Evolutionary conservation across 2,888 invertebrate species (phyloP), one percentile per base, ranked within the genome.

Genomic region (Scaptomyza flava): DNA sequence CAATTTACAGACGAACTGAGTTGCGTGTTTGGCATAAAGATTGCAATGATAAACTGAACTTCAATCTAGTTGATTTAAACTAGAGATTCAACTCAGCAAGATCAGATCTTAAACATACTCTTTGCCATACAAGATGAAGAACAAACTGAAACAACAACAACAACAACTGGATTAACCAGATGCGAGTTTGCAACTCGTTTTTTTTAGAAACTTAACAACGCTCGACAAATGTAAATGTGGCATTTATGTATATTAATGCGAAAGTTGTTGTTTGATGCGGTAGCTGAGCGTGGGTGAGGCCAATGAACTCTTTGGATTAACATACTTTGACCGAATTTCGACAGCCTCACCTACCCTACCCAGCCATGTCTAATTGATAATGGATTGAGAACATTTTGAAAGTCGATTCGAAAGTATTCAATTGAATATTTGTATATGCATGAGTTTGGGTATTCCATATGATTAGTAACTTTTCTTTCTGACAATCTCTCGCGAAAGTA

Each of bases 81-180:
- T 27, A 31, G 38, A 41, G 38, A 41, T 7, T 36, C n/a, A 36
- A 36, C 6, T n/a, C 12, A 36, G 58, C 23, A 8, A 46, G 31
- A 33, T 27, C 46, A 23, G 23, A 27, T 48, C 2, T 27, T 20
- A 6, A 17, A 17, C 5, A n/a, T 11, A n/a, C 36, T 9, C 27
- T 36, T n/a, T 23, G 43, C 17, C 17, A 33, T 43, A n/a, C 36
- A 42, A 33, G 34, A 41, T 43, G 11, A 11, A 14, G 11, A 8
- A 9, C 50, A 51, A 14, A 38, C 38, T 17, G 23, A 23, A 23
- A 27, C 0, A 27, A 27, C 27, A 63, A 42, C 27, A 63, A 42
- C 41, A 54, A 27, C 33, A 79, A 87, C 85, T 84, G 79, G 85
- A 84, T 69, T 73, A 72, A 65, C 82, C 69, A 72, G 87, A 71